Conservation (phyloP, 2,888 invertebrate genomes). For the Calameuta pallipes region DNA sequence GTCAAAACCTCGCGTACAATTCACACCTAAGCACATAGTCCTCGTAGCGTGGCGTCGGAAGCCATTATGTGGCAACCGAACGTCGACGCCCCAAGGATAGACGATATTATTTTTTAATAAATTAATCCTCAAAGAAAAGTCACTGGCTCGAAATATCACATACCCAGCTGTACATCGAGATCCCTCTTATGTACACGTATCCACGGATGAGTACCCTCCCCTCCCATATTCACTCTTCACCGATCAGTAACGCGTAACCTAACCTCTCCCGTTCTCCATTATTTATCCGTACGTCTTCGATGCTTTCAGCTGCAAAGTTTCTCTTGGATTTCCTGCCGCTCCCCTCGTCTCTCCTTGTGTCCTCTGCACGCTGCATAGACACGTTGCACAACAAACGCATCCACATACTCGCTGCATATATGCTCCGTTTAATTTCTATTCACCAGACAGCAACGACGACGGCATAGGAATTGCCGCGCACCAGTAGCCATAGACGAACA, state of each 20-base stretch:
- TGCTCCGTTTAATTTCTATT: constrained; percentile 47
- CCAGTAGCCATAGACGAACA: not conserved
- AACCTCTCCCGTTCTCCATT: not conserved
- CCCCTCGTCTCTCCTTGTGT: not conserved
- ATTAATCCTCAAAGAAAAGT: not conserved
- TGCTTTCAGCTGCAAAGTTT: not conserved
- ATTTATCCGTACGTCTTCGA: not conserved
- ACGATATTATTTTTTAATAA: not conserved
- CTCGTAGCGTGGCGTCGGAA: not conserved
- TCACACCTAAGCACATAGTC: not conserved
- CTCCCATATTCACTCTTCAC: not conserved
- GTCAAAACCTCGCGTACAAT: not conserved
- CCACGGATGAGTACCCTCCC: not conserved
- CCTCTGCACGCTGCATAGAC: not conserved
- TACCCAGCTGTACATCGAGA: not conserved
- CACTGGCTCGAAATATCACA: not conserved
- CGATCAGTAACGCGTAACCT: not conserved
- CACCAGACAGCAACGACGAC: constrained; percentile 9
- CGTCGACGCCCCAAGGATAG: not conserved
- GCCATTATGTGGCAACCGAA: not conserved
- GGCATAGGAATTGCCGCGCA: not conserved
- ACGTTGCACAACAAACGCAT: constrained; percentile 49
- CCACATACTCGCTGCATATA: constrained; percentile 45
- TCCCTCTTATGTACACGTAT: not conserved
- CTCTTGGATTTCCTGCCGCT: not conserved